Percentiles rank a stretch among this genome's conserved stretches.
phyloP scores from a whole-genome alignment of 2,113 vertebrate species.

The Oryzias javanicus region DNA sequence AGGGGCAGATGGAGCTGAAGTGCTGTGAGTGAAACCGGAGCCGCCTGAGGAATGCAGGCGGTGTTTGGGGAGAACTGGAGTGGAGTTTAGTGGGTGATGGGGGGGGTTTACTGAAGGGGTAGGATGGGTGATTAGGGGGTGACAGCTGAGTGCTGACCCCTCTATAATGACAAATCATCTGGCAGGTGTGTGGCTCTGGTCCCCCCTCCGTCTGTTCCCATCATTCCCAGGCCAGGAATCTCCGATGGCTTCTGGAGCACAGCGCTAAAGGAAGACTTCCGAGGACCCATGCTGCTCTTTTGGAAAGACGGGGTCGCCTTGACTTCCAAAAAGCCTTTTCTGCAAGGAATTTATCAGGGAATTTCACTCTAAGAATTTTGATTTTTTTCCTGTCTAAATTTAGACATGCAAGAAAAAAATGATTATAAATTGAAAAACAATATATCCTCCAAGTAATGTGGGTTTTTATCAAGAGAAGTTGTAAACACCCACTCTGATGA shows the following conservation, averaged over 20 bases:
- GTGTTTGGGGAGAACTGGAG: slow-evolving; percentile 68
- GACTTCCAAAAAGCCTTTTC: too few relatives aligned
- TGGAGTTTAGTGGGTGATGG: slow-evolving; percentile 53
- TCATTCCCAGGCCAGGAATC: slow-evolving; percentile 65
- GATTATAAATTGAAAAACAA: too few relatives aligned
- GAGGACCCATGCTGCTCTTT: slow-evolving; percentile 57
- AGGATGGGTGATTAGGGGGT: slow-evolving; percentile 81
- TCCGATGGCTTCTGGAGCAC: slow-evolving; percentile 59
- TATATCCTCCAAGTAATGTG: too few relatives aligned
- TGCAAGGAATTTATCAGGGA: too few relatives aligned
- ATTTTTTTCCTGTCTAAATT: too few relatives aligned
- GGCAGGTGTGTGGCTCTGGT: slow-evolving; percentile 78
- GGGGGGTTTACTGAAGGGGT: slow-evolving; percentile 60
- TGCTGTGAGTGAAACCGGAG: slow-evolving; percentile 76
- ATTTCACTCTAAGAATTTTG: too few relatives aligned
- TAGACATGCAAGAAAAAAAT: too few relatives aligned
- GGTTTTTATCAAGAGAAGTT: too few relatives aligned
- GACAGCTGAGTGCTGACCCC: slow-evolving; percentile 84
- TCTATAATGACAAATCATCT: slow-evolving; percentile 84
- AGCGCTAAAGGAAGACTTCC: slow-evolving; percentile 79
- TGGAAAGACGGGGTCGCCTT: slow-evolving; percentile 18
- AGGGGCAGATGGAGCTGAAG: slow-evolving; percentile 73
- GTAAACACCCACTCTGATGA: too few relatives aligned
- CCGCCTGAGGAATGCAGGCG: slow-evolving; percentile 71
- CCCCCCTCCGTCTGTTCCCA: slow-evolving; percentile 27